phyloP scores from a whole-genome alignment of 2,888 invertebrate species.

The Brachylomia viminalis region DNA sequence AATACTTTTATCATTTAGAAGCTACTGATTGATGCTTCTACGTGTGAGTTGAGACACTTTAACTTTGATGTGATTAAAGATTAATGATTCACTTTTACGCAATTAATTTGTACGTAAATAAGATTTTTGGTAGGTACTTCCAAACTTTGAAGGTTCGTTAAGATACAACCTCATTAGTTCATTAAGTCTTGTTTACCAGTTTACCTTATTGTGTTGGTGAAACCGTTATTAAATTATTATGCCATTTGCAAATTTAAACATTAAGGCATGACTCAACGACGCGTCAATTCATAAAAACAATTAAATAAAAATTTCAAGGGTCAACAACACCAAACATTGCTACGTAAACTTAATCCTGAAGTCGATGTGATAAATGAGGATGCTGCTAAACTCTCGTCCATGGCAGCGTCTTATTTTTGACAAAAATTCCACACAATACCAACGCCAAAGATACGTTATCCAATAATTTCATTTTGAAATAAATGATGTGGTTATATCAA shows the following conservation, averaged over 20 bases:
- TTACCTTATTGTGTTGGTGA: not conserved
- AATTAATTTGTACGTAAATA: constrained; percentile 6
- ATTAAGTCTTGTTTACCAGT: not conserved
- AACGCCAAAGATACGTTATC: constrained; percentile 32
- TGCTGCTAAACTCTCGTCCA: constrained; percentile 29
- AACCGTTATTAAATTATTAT: constrained; percentile 26
- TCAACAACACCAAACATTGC: constrained; percentile 46
- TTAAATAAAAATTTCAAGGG: constrained; percentile 42
- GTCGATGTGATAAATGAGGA: constrained; percentile 52
- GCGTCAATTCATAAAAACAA: constrained; percentile 24
- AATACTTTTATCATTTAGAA: constrained; percentile 2
- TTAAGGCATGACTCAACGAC: constrained; percentile 12
- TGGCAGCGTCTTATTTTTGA: constrained; percentile 18
- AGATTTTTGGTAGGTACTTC: not conserved
- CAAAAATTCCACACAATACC: constrained; percentile 13
- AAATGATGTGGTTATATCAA: constrained; percentile 40
- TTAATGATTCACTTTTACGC: constrained; percentile 8
- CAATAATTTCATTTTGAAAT: constrained; percentile 41
- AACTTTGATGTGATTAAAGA: constrained; percentile 2
- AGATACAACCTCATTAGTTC: constrained; percentile 23
- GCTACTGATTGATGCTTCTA: constrained; percentile 12
- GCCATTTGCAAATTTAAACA: not conserved
- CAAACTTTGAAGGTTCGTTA: not conserved
- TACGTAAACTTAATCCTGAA: constrained; percentile 35
- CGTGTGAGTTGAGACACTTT: constrained; percentile 10